A percentile compares a stretch with the other conserved stretches of the same genome.
Conservation (phyloP, 2,888 invertebrate genomes). For the Hetaerina titia region DNA sequence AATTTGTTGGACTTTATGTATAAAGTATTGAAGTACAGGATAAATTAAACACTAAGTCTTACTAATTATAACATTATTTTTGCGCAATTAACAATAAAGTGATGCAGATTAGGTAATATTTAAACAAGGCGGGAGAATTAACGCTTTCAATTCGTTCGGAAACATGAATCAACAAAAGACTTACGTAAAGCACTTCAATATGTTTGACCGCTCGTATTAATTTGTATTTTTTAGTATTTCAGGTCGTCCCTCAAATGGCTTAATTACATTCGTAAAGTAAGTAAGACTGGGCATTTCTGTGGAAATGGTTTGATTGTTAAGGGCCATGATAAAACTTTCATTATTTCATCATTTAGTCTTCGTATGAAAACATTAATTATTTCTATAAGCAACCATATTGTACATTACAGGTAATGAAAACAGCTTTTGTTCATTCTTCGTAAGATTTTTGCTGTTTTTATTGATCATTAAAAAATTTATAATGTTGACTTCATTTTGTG, state of each 20-base stretch:
- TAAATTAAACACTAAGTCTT: too few species aligned
- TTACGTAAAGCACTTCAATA: not conserved
- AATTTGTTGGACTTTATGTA: too few species aligned
- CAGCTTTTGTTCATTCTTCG: not conserved
- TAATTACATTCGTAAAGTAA: not conserved
- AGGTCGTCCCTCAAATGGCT: not conserved
- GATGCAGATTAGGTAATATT: too few species aligned
- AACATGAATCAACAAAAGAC: not conserved
- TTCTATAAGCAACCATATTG: not conserved
- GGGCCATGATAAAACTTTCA: not conserved
- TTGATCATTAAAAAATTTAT: not conserved
- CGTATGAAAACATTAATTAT: not conserved
- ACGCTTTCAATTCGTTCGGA: not conserved
- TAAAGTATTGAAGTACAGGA: too few species aligned
- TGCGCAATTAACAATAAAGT: too few species aligned
- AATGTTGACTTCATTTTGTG: constrained; percentile 40
- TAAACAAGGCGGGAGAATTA: too few species aligned
- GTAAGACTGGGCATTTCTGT: not conserved
- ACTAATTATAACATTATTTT: too few species aligned
- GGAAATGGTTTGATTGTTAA: not conserved
- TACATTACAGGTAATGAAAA: not conserved
- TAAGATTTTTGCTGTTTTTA: not conserved
- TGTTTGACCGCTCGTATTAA: constrained; percentile 24
- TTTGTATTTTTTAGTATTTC: constrained; percentile 21
- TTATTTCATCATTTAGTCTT: not conserved